A percentile compares a stretch with the other conserved stretches of the same genome.
These are phyloP conservation scores for Ascidia mentula DNA, from an alignment of 23 tunicate species.

Conservation along the genomic window DNA sequence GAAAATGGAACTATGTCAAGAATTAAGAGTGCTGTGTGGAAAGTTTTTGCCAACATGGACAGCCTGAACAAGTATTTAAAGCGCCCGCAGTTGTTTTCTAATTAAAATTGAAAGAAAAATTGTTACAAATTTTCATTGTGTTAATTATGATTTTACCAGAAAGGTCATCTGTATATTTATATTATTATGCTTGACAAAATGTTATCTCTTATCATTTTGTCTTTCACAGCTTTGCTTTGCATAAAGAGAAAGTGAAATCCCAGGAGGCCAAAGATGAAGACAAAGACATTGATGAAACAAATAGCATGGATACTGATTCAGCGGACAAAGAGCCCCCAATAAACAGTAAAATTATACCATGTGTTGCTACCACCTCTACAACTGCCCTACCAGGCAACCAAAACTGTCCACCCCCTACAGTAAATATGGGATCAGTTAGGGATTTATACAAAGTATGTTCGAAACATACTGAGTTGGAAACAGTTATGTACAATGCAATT, in stretches of 20 bases:
- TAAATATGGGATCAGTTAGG: conserved; percentile 42
- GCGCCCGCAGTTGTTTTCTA: not conserved
- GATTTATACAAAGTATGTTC: conserved; percentile 30
- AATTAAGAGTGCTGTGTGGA: conserved; percentile 34
- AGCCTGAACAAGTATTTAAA: conserved; percentile 37
- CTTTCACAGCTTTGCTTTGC: not conserved
- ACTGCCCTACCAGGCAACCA: not conserved
- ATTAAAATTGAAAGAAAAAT: too few relatives aligned
- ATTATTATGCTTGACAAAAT: too few relatives aligned
- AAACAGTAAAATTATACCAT: not conserved
- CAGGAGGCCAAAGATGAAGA: conserved; percentile 9
- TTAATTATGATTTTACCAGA: not conserved
- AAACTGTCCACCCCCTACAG: conserved; percentile 20
- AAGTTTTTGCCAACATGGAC: conserved; percentile 33
- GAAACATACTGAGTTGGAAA: conserved; percentile 20
- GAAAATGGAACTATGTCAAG: conserved; percentile 9
- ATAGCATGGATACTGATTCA: not conserved
- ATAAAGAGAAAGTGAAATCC: conserved; percentile 26
- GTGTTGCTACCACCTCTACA: not conserved
- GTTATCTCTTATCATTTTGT: too few relatives aligned
- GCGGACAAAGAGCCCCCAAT: conserved; percentile 10
- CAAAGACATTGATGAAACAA: conserved; percentile 30
- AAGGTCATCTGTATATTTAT: not conserved
- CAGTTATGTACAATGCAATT: conserved; percentile 40
- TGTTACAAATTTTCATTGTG: not conserved